Base-by-base conservation (phyloP, 2,113 vertebrate genomes). In the Baryphthengus martii region DNA sequence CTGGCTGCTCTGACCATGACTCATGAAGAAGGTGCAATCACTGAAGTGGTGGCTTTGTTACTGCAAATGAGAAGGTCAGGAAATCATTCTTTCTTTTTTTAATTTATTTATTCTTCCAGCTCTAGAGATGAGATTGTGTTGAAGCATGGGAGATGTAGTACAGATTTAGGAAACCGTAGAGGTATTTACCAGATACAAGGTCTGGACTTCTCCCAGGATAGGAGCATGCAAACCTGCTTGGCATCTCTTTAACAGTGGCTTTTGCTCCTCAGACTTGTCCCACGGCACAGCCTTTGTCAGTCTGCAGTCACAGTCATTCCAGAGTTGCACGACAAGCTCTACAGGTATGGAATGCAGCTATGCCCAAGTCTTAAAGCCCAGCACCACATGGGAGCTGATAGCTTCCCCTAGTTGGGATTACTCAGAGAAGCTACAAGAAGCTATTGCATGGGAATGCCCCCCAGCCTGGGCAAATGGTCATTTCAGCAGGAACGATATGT, bases 91-190 rank as follows among this genome's bases (percentile, higher is more conserved):
- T n/a, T n/a, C n/a, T n/a, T 4, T 44, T 53, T 73, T 74, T 65
- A 15, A n/a, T n/a, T n/a, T n/a, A n/a, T 72, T 76, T 33, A 58
- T 26, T 33, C 39, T 75, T 91, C 20, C 26, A 42, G 28, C 3
- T n/a, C 19, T 0, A 0, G 52, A 78, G 31, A 53, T 12, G 44
- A 73, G 53, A 52, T 25, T 3, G 1, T 1, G 2, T 24, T 49
- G 86, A 65, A 86, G 21, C 26, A 16, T 14, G 26, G 55, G 83
- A 92, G 31, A 45, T 50, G 21, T 33, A 31, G n/a, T 28, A 42
- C 9, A 58, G 45, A 44, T 62, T 84, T 58, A 71, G 59, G 63
- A 90, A 86, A 12, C 7, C 2, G 1, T 35, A 37, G 40, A 71
- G 15, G 7, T 44, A 8, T 50, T 77, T 78, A 33, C 45, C 45